Evolutionary conservation across 2,888 invertebrate genomes (phyloP).

Genomic region (Phalera bucephala): DNA sequence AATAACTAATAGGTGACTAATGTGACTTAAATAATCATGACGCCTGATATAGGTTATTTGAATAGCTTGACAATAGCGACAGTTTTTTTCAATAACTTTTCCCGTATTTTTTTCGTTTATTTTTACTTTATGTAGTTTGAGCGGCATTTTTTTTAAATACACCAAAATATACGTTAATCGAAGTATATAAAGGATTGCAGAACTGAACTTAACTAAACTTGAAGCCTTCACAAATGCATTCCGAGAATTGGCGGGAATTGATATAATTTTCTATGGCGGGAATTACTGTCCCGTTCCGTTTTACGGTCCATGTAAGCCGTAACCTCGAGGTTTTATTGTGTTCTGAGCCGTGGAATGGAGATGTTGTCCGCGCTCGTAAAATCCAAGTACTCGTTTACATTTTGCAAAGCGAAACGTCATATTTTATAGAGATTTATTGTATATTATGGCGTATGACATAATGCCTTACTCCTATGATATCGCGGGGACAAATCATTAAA

Average conservation of each 20-base stretch:
- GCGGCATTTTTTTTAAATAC: too few species aligned
- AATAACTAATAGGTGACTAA: too few species aligned
- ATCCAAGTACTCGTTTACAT: slow-evolving; percentile 28
- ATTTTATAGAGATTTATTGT: slow-evolving; percentile 4
- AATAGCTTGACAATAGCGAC: too few species aligned
- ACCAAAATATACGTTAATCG: too few species aligned
- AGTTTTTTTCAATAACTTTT: too few species aligned
- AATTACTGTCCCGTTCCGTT: slow-evolving; percentile 50
- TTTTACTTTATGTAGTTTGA: too few species aligned
- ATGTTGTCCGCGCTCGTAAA: slow-evolving; percentile 44
- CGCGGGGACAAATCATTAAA: neutral
- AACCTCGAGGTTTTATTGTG: slow-evolving; percentile 46
- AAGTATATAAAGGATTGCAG: too few species aligned
- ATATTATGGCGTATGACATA: neutral
- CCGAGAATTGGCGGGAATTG: slow-evolving; percentile 42
- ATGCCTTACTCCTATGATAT: neutral
- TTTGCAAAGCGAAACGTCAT: slow-evolving; percentile 25
- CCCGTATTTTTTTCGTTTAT: too few species aligned
- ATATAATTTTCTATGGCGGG: slow-evolving; percentile 36
- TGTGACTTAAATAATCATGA: too few species aligned
- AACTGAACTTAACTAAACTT: too few species aligned
- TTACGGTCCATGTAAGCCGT: slow-evolving; percentile 46
- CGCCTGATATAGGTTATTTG: too few species aligned
- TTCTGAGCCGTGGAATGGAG: slow-evolving; percentile 39
- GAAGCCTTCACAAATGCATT: slow-evolving; percentile 9